Base-by-base conservation (phyloP, 1,140 invertebrate species). In the Achroia grisella region DNA sequence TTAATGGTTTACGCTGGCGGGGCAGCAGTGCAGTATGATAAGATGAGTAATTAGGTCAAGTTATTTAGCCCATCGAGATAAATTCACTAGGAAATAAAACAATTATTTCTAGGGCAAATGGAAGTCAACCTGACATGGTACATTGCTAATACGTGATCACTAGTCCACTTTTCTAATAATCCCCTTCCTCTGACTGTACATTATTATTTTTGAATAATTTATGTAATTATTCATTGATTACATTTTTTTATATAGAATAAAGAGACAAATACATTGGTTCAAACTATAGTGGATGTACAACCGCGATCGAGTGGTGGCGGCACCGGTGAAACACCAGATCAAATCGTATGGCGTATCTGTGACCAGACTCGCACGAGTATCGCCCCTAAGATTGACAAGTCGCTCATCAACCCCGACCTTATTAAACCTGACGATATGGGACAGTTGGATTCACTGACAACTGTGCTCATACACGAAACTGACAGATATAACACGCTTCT, bases 401-500 rank as follows among this genome's bases (percentile, higher is more conserved):
- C 43, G 4, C 52, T 47, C 8, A 61, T 76, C 1, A 44, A 89
- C 87, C 46, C 74, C 2, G 52, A 79, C 36, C 32, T 68, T 48
- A 62, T 76, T 85, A 44, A 63, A 51, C 61, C 75, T 31, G 44
- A 88, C 67, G 69, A 84, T 54, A 51, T 75, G 78, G 48, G 84
- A 32, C 88, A 94, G 52, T 66, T 94, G 36, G 91, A 92, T 32
- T 95, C 95, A 0, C 71, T 96, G 9, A 94, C 93, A 0, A 95
- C 93, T 1, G 94, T 97, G 6, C 83, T 97, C 23, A 71, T 92
- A 13, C 95, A 97, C 78, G 95, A 97, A 86, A 90, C 94, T 0
- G 94, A 96, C 55, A 86, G 94, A 47, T 97, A 94, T 64, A 96
- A 97, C 71, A 92, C 90, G 61, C 81, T 96, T 1, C 74, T 97